Evolutionary conservation across 2,797 vertebrate species (phyloP).

Genomic region (Malurus leucopterus): DNA sequence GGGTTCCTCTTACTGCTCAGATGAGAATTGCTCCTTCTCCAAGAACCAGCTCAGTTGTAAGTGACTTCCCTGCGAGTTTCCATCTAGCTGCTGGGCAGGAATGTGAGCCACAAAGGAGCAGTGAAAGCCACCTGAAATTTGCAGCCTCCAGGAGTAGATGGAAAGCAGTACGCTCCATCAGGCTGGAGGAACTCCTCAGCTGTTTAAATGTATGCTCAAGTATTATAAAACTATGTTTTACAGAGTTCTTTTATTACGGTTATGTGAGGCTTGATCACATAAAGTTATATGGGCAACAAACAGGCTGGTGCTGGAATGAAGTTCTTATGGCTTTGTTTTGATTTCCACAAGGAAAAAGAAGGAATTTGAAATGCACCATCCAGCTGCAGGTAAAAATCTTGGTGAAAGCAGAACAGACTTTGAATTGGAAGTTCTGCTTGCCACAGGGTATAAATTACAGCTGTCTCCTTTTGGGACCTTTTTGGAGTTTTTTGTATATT

Average conservation of each 20-base stretch:
- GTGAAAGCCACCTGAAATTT: neutral
- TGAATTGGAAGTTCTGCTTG: neutral
- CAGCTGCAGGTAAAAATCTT: slow-evolving; percentile 26
- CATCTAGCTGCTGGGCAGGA: neutral
- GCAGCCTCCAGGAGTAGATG: neutral
- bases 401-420: slow-evolving; percentile 21
- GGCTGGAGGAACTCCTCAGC: neutral
- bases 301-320: slow-evolving; percentile 23
- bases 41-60: neutral
- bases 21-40: neutral
- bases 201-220: slow-evolving; percentile 8
- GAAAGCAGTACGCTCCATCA: neutral
- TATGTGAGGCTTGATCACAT: slow-evolving; percentile 8
- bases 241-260: slow-evolving; percentile 37
- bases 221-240: slow-evolving; percentile 40
- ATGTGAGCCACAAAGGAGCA: neutral
- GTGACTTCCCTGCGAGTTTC: neutral
- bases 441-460: neutral
- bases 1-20: neutral
- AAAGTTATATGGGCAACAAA: slow-evolving; percentile 43
- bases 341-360: slow-evolving; percentile 39
- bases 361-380: slow-evolving; percentile 24
- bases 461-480: neutral
- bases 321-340: slow-evolving; percentile 38
- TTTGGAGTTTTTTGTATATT: neutral